Evolutionary conservation across 1,140 invertebrate species (phyloP), one percentile per base, ranked within the genome.

Genomic region (Zaprionus davidi): DNA sequence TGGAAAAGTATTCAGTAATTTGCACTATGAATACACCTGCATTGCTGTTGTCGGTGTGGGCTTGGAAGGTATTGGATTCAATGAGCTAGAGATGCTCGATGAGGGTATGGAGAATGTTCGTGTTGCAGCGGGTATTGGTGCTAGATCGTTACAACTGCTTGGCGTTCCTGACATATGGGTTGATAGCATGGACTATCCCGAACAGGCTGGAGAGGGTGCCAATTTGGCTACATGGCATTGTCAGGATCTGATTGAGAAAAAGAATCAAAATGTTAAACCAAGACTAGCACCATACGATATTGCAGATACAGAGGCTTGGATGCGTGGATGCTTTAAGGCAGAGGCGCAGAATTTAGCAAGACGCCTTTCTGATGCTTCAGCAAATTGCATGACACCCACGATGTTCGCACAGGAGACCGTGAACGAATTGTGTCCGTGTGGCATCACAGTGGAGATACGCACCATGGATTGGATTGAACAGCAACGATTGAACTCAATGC

Each of bases 291-390:
- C 94, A 11, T 93, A 81, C 51, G 92, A 93, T 78, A 76, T 86
- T 13, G 5, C 80, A 12, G 93, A 93, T 49, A 71, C 92, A 15
- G 92, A 93, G 24, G 93, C 95, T 56, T 98, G 97, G 97, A 93
- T 93, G 17, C 86, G 94, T 83, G 98, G 98, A 2, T 66, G 93
- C 22, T 93, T 95, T 7, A 95, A 97, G 92, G 97, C 96, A 0
- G 94, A 96, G 55, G 96, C 96, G 0, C 98, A 99, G 93, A 98
- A 98, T 92, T 94, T 97, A 85, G 96, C 97, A 1, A 93, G 97
- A 17, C 60, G 81, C 12, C 92, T 98, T 2, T 95, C 95, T 82
- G 97, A 99, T 90, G 96, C 95, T 15, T 97, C 98, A 1, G 95
- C 97, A 0, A 99, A 98, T 93, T 91, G 95, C 55, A 95, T 98